Conservation (phyloP, 2,888 invertebrate genomes). For the Drosophila imparisetae region DNA sequence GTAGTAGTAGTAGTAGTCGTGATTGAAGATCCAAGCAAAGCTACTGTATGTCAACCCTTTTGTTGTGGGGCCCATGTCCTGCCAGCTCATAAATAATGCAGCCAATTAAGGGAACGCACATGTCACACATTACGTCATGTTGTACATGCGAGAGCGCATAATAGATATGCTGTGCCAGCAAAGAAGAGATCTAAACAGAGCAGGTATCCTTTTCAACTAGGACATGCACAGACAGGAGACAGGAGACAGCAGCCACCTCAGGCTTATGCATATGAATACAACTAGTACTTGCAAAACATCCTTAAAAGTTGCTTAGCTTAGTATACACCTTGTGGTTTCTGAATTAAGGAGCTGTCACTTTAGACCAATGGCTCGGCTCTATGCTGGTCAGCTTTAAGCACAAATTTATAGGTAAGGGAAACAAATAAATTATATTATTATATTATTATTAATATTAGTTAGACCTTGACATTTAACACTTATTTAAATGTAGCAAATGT, state of each 20-base stretch:
- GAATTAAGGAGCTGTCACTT: constrained; percentile 2
- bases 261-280: constrained; percentile 17
- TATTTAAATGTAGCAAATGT: too few species aligned
- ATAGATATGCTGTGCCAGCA: constrained; percentile 16
- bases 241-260: constrained; percentile 20
- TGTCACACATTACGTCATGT: constrained; percentile 57
- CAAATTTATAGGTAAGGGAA: neutral
- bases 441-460: too few species aligned
- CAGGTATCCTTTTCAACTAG: constrained; percentile 51
- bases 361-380: neutral
- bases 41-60: constrained; percentile 71
- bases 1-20: constrained; percentile 19
- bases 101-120: constrained; percentile 66
- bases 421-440: neutral
- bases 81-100: constrained; percentile 68
- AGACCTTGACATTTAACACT: too few species aligned
- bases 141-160: constrained; percentile 7
- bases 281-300: neutral
- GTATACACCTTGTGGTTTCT: constrained; percentile 8
- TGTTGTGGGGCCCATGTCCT: constrained; percentile 22
- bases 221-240: constrained; percentile 40
- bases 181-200: neutral
- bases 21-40: constrained; percentile 52
- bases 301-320: constrained; percentile 12
- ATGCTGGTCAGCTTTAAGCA: neutral